These are phyloP conservation scores for Chascanopsetta lugubris DNA, from an alignment of 2,113 vertebrate species.

Conservation along the genomic window DNA sequence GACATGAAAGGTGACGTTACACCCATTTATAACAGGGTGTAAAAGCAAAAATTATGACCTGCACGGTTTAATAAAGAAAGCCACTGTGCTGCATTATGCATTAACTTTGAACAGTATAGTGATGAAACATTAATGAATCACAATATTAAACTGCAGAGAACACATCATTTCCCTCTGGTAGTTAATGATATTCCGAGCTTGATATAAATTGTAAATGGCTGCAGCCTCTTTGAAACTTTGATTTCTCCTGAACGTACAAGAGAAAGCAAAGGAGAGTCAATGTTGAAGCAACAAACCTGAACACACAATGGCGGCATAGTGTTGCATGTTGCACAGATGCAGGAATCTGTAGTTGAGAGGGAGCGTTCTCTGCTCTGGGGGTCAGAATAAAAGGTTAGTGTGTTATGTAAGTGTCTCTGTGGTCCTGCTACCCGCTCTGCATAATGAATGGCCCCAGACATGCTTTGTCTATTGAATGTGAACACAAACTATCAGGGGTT, in stretches of 20 bases:
- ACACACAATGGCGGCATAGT: not conserved
- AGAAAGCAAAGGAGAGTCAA: not conserved
- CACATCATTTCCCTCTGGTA: conserved; percentile 35
- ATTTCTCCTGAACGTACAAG: not conserved
- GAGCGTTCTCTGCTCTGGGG: conserved; percentile 59
- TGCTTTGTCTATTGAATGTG: conserved; percentile 71
- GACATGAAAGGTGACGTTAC: conserved; percentile 12
- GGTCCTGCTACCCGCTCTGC: conserved; percentile 69
- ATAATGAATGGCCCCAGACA: conserved; percentile 79
- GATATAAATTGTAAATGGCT: conserved; percentile 4
- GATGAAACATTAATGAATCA: conserved; percentile 65
- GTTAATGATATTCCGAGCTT: conserved; percentile 23
- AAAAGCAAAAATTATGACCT: conserved; percentile 5
- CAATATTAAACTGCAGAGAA: conserved; percentile 51
- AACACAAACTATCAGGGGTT: conserved; percentile 71
- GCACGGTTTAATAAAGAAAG: not conserved
- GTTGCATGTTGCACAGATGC: conserved; percentile 51
- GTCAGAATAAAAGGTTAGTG: conserved; percentile 71
- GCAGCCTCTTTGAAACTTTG: not conserved
- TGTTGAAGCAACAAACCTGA: not conserved
- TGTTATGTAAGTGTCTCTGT: conserved; percentile 76
- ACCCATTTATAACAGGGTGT: not conserved
- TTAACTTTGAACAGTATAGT: conserved; percentile 43
- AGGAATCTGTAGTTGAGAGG: conserved; percentile 47
- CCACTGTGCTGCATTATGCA: conserved; percentile 39